A percentile compares a stretch with the other conserved stretches of the same genome.
These are phyloP conservation scores for Cryptus armator DNA, from an alignment of 2,888 invertebrate species.

Conservation along the genomic window DNA sequence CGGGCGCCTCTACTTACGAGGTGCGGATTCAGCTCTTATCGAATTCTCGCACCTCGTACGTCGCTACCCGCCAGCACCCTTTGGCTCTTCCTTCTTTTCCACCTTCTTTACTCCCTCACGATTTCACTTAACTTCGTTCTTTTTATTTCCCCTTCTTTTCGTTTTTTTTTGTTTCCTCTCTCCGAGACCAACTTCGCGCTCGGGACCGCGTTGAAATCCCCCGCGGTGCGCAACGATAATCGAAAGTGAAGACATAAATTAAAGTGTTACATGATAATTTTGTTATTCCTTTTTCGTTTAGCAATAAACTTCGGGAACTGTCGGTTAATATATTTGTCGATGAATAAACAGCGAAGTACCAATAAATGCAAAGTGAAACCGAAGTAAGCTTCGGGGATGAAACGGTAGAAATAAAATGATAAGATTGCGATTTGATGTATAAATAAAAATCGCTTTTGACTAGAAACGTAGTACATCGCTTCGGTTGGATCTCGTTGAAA, in stretches of 20 bases:
- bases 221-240: constrained; percentile 42
- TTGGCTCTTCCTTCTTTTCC: constrained; percentile 27
- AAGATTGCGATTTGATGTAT: background rate
- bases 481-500: too few species aligned
- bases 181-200: background rate
- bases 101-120: constrained; percentile 43
- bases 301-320: background rate
- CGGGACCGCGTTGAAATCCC: constrained; percentile 12
- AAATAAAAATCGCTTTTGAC: too few species aligned
- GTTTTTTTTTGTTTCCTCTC: constrained; percentile 18
- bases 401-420: too few species aligned
- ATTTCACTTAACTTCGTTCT: constrained; percentile 58
- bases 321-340: background rate
- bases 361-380: background rate
- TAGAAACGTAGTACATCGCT: too few species aligned
- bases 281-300: constrained; percentile 5
- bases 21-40: constrained; percentile 64
- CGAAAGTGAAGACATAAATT: constrained; percentile 58
- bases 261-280: constrained; percentile 39
- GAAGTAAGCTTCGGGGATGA: too few species aligned
- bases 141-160: constrained; percentile 13
- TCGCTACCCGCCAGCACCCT: constrained; percentile 34
- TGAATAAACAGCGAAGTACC: background rate
- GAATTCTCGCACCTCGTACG: constrained; percentile 69
- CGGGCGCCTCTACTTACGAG: constrained; percentile 61